Evolutionary conservation across 1,140 invertebrate species (phyloP), one percentile per base, ranked within the genome.

Genomic region (Zophobas atratus): DNA sequence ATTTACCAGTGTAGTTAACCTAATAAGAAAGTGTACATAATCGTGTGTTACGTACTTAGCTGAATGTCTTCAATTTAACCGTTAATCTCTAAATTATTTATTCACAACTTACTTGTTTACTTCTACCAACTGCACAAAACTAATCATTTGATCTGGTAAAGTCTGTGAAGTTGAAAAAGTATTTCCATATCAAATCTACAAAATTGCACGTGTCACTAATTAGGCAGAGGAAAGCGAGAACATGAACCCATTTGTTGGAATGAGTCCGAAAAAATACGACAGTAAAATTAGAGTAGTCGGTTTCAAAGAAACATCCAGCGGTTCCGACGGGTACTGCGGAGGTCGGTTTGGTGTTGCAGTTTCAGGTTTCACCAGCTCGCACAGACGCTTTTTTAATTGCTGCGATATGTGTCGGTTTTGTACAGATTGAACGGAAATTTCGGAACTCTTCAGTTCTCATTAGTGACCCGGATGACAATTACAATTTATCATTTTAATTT

Each of bases 121-220:
- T 20, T 20, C 20, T 20, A 20, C 20, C 20, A 20, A 20, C 20
- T 20, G 20, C 20, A 20, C 20, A 20, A 20, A 20, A 20, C 20
- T 20, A 20, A 20, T 20, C 20, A 20, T 20, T 20, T 20, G 20
- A 20, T 20, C 20, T 20, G 20, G 20, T 20, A 0, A 20, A 20
- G 20, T 20, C 20, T 20, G 20, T 20, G 20, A 0, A 20, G 20
- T 20, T 20, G 20, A 20, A 20, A 20, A 20, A 20, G 20, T 20
- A 20, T 20, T 20, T 20, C 20, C 20, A 20, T 20, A 20, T 20
- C 20, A 20, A 20, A 20, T 20, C 20, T 20, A 20, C 20, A 33
- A 32, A 55, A 67, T 67, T 67, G 60, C 60, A 67, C 60, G 60
- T 67, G 60, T 67, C 60, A 67, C 60, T 67, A 67, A 67, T 67